A percentile compares a stretch with the other conserved stretches of the same genome.
Evolutionary conservation across 2,797 vertebrate species (phyloP).

Genomic region (Fistularia tabacaria): DNA sequence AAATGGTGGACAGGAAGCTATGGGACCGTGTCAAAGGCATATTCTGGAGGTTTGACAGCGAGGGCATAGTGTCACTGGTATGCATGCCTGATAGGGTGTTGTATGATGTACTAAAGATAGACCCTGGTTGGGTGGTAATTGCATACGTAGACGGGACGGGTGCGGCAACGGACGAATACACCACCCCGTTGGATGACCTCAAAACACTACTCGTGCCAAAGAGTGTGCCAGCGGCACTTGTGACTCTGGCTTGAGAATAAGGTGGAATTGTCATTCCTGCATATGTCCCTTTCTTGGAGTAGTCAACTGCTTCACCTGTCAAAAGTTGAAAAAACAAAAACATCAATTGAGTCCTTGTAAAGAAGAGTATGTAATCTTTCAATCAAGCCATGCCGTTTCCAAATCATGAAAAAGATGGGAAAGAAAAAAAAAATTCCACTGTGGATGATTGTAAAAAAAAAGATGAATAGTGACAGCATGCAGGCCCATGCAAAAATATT

Average conservation of each 20-base stretch:
- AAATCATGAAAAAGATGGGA: conserved; percentile 67
- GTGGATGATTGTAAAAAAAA: conserved; percentile 37
- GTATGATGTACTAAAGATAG: conserved; percentile 92
- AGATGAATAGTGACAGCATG: conserved; percentile 75
- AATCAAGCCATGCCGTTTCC: conserved; percentile 76
- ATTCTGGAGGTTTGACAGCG: conserved; percentile 84
- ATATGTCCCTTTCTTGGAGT: conserved; percentile 93
- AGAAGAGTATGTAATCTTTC: conserved; percentile 36
- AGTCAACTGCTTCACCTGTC: conserved; percentile 99
- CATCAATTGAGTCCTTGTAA: conserved; percentile 82
- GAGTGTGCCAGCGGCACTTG: conserved; percentile 72
- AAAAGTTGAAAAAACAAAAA: conserved; percentile 78
- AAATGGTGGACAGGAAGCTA: conserved; percentile 87
- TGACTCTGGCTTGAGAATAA: conserved; percentile 92
- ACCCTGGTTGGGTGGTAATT: conserved; percentile 97
- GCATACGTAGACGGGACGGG: conserved; percentile 94
- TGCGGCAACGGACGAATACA: conserved; percentile 96
- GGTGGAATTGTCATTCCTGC: conserved; percentile 87
- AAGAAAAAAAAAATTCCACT: neutral
- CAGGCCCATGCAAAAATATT: conserved; percentile 84
- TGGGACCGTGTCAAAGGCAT: conserved; percentile 89
- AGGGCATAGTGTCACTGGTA: conserved; percentile 85
- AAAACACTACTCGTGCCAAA: conserved; percentile 89
- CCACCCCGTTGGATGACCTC: conserved; percentile 93
- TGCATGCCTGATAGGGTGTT: conserved; percentile 86